Base-by-base conservation (phyloP, 2,797 vertebrate genomes). In the Glossophaga mutica region DNA sequence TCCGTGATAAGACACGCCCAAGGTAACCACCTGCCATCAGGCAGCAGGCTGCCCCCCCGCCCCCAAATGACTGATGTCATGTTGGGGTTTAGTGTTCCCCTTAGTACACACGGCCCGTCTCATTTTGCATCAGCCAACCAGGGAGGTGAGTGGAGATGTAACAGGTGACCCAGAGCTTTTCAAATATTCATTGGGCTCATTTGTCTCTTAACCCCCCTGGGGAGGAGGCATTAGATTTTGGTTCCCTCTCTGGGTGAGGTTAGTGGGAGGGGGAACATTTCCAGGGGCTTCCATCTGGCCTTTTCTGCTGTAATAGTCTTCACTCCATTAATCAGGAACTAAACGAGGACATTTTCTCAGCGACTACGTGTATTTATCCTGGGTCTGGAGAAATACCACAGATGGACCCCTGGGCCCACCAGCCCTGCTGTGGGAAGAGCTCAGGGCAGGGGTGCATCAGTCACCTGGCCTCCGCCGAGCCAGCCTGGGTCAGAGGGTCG, bases 401-500 rank as follows among this genome's bases (percentile, higher is more conserved):
- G 22, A 18, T n/a, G 68, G 7, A 73, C 22, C 22, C 48, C 22
- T 0, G 5, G 14, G 67, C 26, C n/a, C 24, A 9, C 24, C 6
- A 29, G 32, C n/a, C 14, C 18, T 3, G 6, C 29, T 15, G 9
- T 4, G 6, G 46, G 24, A 52, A 39, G 39, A 70, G 18, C 55
- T 50, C n/a, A 19, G 29, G 18, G 42, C 22, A 39, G 8, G 7
- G 39, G 8, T 29, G 29, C 14, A 1, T 46, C 32, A 39, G 0
- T 7, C 21, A 44, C 6, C 19, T 39, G 50, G 39, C 9, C 1
- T 21, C 26, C 19, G 0, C 15, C 4, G 14, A 2, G 6, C 14
- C 44, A 26, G 0, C 26, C 26, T 48, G 29, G 24, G 16, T 39
- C 32, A n/a, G 9, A 22, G 67, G 29, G 24, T 22, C 46, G 11